Evolutionary conservation across 1,140 invertebrate species (phyloP).

Genomic region (Homalodisca vitripennis): DNA sequence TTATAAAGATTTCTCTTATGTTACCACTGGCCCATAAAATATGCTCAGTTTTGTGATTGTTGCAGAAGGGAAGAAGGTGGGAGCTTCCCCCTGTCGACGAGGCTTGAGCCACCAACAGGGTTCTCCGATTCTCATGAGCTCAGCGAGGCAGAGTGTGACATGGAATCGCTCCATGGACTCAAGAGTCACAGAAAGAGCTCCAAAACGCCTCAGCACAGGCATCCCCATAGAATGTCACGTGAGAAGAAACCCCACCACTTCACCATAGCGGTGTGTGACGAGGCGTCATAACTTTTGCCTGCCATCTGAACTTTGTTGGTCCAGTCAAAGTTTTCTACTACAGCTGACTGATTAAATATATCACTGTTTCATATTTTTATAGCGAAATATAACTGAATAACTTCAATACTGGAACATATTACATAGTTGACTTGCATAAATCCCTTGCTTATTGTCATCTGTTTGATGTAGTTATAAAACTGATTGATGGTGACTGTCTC

Average conservation of each 20-base stretch:
- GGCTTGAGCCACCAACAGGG: conserved; percentile 42
- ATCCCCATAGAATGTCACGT: neutral
- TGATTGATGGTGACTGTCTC: too few species aligned
- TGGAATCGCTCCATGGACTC: conserved; percentile 37
- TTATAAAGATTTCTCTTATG: neutral
- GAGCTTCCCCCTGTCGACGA: conserved; percentile 34
- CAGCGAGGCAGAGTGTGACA: conserved; percentile 44
- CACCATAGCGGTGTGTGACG: conserved; percentile 26
- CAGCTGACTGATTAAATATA: conserved; percentile 8
- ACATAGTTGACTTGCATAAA: too few species aligned
- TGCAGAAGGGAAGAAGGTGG: conserved; percentile 31
- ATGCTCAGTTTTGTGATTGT: too few species aligned
- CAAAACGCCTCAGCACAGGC: neutral
- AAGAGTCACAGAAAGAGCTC: conserved; percentile 18
- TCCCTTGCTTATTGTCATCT: too few species aligned
- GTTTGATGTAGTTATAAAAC: too few species aligned
- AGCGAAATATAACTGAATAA: neutral
- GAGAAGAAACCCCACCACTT: conserved; percentile 18
- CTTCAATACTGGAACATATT: too few species aligned
- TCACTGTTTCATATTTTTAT: conserved; percentile 12
- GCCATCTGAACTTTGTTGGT: too few species aligned
- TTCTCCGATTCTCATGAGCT: conserved; percentile 43
- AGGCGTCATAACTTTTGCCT: too few species aligned
- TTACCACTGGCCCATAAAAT: neutral
- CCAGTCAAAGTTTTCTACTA: too few species aligned